Percentiles rank a stretch among this genome's conserved stretches.
These are phyloP conservation scores for Eumeta japonica DNA, from an alignment of 1,140 invertebrate species.

Conservation along the genomic window DNA sequence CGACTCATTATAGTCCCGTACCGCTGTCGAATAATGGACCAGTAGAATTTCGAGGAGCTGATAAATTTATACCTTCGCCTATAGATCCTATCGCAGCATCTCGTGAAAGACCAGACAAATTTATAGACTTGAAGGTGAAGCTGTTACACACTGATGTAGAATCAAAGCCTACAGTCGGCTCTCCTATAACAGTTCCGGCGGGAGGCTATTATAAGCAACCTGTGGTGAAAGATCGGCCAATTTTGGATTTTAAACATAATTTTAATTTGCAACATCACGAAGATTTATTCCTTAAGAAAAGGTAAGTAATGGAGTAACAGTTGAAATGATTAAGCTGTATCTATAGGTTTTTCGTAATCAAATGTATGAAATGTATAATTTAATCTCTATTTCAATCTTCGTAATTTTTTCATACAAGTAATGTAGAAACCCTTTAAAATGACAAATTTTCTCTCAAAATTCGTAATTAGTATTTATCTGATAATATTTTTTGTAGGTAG, in stretches of 20 bases:
- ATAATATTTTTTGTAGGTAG: too few relatives aligned
- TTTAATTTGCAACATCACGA: conserved; percentile 25
- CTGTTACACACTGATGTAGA: too few relatives aligned
- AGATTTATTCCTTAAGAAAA: conserved; percentile 23
- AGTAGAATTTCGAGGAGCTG: conserved; percentile 13
- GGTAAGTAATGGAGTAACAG: conserved; percentile 29
- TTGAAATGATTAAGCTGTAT: conserved; percentile 10
- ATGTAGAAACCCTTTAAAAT: too few relatives aligned
- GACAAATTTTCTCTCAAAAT: too few relatives aligned
- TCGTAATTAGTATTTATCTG: too few relatives aligned
- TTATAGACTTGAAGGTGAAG: conserved; percentile 16
- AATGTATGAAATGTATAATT: neutral
- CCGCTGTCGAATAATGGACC: conserved; percentile 8
- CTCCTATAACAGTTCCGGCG: conserved; percentile 28
- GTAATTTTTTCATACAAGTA: too few relatives aligned
- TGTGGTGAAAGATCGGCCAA: conserved; percentile 30
- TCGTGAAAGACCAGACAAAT: conserved; percentile 12
- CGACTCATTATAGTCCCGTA: conserved; percentile 17
- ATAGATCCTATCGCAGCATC: conserved; percentile 23
- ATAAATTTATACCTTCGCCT: conserved; percentile 21
- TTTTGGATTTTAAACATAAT: conserved; percentile 15
- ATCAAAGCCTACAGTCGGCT: conserved; percentile 28
- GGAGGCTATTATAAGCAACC: conserved; percentile 33
- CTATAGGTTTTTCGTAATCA: neutral
- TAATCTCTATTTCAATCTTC: neutral